These are phyloP conservation scores for Euborellia annulipes DNA, from an alignment of 1,140 invertebrate genomes.

Conservation along the genomic window DNA sequence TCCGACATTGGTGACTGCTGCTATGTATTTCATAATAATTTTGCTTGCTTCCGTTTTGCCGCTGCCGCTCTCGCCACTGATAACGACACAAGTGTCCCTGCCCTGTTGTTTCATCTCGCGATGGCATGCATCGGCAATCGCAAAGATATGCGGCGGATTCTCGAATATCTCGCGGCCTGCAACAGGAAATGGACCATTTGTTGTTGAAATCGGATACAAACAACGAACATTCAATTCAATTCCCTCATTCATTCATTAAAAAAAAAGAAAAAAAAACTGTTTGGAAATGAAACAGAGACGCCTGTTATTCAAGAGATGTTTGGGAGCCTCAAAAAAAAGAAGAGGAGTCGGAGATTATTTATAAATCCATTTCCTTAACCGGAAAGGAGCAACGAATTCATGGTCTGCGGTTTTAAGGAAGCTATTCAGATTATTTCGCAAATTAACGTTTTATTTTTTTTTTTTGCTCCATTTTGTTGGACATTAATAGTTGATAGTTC, in stretches of 20 bases:
- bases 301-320: too few relatives aligned
- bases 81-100: constrained; percentile 89
- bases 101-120: constrained; percentile 76
- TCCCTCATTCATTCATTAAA: not conserved
- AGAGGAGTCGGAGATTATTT: too few relatives aligned
- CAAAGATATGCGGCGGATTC: constrained; percentile 86
- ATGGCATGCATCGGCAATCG: constrained; percentile 87
- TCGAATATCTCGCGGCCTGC: constrained; percentile 73
- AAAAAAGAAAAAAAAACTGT: constrained; percentile 2
- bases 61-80: constrained; percentile 88
- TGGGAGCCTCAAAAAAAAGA: too few relatives aligned
- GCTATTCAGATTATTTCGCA: too few relatives aligned
- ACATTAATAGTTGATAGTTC: too few relatives aligned
- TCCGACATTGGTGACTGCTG: constrained; percentile 85
- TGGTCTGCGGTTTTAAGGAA: too few relatives aligned
- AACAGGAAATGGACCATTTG: not conserved
- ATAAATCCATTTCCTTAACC: too few relatives aligned
- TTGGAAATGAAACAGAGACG: too few relatives aligned
- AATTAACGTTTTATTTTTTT: too few relatives aligned
- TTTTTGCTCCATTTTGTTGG: too few relatives aligned
- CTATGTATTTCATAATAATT: constrained; percentile 98
- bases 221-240: not conserved
- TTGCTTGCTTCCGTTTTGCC: constrained; percentile 98
- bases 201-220: not conserved
- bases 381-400: too few relatives aligned